phyloP scores from a whole-genome alignment of 2,888 invertebrate species.

The Dorcus hopei region DNA sequence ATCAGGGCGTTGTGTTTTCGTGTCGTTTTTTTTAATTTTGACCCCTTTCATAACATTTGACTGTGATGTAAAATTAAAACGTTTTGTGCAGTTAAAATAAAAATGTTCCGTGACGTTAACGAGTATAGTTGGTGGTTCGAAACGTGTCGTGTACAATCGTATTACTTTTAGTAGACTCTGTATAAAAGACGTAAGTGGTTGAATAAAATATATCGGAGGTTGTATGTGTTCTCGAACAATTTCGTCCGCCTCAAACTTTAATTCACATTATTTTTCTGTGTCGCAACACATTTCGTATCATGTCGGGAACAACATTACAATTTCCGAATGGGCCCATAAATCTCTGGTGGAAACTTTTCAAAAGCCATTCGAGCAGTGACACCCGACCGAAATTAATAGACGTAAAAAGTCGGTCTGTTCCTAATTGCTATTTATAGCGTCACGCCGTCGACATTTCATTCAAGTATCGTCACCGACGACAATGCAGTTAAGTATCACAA shows the following conservation, averaged over 20 bases:
- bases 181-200: too few relatives aligned
- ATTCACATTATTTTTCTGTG: slow-evolving; percentile 22
- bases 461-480: slow-evolving; percentile 36
- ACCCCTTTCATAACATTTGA: too few relatives aligned
- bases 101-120: too few relatives aligned
- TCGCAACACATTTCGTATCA: slow-evolving; percentile 13
- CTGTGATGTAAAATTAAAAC: too few relatives aligned
- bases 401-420: slow-evolving; percentile 26
- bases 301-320: slow-evolving; percentile 3
- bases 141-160: too few relatives aligned
- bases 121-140: too few relatives aligned
- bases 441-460: slow-evolving; percentile 32
- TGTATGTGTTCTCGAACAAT: too few relatives aligned
- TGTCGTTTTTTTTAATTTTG: neutral
- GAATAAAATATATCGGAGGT: too few relatives aligned
- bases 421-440: slow-evolving; percentile 44
- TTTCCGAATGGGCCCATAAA: slow-evolving; percentile 9
- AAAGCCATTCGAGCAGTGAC: slow-evolving; percentile 1
- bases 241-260: slow-evolving; percentile 7
- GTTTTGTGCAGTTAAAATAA: too few relatives aligned
- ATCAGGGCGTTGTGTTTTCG: neutral
- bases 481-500: slow-evolving; percentile 40
- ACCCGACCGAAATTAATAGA: slow-evolving; percentile 7
- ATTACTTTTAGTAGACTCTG: too few relatives aligned
- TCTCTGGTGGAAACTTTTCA: neutral